A percentile compares a stretch with the other conserved stretches of the same genome.
phyloP scores from a whole-genome alignment of 92 coral and sea anemone species.

The Actinernus sp. region DNA sequence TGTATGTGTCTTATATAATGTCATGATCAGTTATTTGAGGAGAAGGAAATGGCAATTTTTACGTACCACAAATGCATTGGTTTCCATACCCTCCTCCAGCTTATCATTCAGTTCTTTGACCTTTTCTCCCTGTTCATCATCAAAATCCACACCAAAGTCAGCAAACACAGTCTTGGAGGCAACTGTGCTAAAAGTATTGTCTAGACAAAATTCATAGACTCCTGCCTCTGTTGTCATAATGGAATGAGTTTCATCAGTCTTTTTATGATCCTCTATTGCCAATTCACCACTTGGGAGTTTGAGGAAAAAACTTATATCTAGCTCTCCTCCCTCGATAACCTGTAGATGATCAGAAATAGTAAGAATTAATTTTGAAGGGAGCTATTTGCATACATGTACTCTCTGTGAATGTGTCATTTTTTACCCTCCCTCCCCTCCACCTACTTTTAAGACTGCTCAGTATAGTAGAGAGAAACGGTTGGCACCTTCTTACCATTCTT shows the following conservation, averaged over 20 bases:
- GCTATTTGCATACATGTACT: too few relatives aligned
- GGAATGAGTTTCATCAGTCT: slow-evolving; percentile 74
- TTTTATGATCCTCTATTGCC: slow-evolving; percentile 53
- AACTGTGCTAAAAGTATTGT: slow-evolving; percentile 80
- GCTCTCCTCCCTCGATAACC: slow-evolving; percentile 90
- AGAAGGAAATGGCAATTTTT: too few relatives aligned
- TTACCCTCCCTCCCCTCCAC: too few relatives aligned
- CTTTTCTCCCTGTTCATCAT: slow-evolving; percentile 37
- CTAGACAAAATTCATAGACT: slow-evolving; percentile 79
- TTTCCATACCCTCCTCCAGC: slow-evolving; percentile 39
- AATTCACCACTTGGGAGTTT: slow-evolving; percentile 60
- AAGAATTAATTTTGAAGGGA: too few relatives aligned
- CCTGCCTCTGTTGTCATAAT: slow-evolving; percentile 58
- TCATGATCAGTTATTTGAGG: too few relatives aligned
- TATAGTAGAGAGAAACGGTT: too few relatives aligned
- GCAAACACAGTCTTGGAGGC: slow-evolving; percentile 72
- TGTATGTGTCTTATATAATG: too few relatives aligned
- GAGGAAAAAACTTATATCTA: slow-evolving; percentile 65
- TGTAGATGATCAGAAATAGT: not conserved
- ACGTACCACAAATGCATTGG: slow-evolving; percentile 62
- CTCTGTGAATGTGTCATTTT: too few relatives aligned
- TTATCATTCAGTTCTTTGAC: slow-evolving; percentile 34
- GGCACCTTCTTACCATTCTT: too few relatives aligned
- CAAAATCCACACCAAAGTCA: slow-evolving; percentile 69
- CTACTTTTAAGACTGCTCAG: too few relatives aligned